Evolutionary conservation across 2,113 vertebrate species (phyloP).

Genomic region (Castor canadensis): DNA sequence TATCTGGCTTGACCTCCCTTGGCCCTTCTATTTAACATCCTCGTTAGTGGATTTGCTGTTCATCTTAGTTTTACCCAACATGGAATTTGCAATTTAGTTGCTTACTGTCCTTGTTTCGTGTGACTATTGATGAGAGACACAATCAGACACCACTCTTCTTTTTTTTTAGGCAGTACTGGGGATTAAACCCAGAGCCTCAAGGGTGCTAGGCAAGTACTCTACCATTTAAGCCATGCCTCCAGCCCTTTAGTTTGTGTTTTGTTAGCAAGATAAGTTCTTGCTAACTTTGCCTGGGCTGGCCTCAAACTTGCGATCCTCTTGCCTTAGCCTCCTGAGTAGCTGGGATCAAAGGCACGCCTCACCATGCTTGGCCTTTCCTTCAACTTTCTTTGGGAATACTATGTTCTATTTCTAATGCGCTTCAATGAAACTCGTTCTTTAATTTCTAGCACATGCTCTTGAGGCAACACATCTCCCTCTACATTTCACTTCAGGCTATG

Average conservation of each 20-base stretch:
- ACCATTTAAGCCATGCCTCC: no score
- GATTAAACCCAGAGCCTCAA: no score
- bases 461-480: no score
- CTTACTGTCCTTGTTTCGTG: background rate
- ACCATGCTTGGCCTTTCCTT: background rate
- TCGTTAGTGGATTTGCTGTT: fast-evolving
- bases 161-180: background rate
- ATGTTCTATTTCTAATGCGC: no score
- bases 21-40: background rate
- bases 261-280: no score
- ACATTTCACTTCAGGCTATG: background rate
- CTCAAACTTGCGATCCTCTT: no score
- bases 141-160: no score
- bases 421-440: fast-evolving
- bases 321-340: no score
- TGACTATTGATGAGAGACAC: background rate
- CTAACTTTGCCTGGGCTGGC: no score
- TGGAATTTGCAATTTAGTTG: background rate
- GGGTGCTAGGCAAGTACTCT: no score
- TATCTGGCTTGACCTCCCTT: background rate
- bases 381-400: background rate
- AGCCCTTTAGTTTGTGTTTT: no score
- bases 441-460: fast-evolving
- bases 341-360: no score
- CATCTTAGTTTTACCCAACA: background rate